These are phyloP conservation scores for Eulacestoma nigropectus DNA, from an alignment of 2,113 vertebrate genomes.

Conservation along the genomic window DNA sequence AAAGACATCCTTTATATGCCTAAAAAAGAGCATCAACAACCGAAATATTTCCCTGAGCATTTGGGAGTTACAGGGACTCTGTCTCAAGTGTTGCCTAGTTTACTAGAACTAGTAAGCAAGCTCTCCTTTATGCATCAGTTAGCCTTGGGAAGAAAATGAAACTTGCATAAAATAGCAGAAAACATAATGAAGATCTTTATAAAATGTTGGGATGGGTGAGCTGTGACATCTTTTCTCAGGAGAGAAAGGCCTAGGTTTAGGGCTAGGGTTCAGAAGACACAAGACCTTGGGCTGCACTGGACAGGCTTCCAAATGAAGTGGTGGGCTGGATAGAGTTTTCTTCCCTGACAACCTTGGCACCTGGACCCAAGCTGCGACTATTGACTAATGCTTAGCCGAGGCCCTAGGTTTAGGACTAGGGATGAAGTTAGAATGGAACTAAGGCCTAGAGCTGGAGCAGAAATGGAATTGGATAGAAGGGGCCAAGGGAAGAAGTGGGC, in stretches of 20 bases:
- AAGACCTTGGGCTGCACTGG: not conserved
- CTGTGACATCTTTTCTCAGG: not conserved
- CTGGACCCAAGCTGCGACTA: not conserved
- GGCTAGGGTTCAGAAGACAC: not conserved
- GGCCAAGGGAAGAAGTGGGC: not conserved
- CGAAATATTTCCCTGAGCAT: not conserved
- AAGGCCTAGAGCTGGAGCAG: not conserved
- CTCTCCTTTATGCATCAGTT: not conserved
- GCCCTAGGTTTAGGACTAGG: not conserved
- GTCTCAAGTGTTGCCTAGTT: not conserved
- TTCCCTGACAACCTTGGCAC: not conserved
- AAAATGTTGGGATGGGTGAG: not conserved
- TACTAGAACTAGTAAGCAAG: not conserved
- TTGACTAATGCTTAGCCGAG: fast-evolving
- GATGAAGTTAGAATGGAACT: not conserved
- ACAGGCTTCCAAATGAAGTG: not conserved
- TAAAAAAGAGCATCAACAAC: not conserved
- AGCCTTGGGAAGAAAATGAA: not conserved
- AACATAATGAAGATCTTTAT: not conserved
- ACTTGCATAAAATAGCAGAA: not conserved
- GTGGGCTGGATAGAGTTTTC: not conserved
- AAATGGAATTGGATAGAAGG: not conserved
- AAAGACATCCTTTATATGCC: not conserved
- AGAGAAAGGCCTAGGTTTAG: not conserved
- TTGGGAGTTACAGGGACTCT: not conserved